These are phyloP conservation scores for Ornithorhynchus anatinus DNA, from an alignment of 2,113 vertebrate genomes.

Conservation along the genomic window DNA sequence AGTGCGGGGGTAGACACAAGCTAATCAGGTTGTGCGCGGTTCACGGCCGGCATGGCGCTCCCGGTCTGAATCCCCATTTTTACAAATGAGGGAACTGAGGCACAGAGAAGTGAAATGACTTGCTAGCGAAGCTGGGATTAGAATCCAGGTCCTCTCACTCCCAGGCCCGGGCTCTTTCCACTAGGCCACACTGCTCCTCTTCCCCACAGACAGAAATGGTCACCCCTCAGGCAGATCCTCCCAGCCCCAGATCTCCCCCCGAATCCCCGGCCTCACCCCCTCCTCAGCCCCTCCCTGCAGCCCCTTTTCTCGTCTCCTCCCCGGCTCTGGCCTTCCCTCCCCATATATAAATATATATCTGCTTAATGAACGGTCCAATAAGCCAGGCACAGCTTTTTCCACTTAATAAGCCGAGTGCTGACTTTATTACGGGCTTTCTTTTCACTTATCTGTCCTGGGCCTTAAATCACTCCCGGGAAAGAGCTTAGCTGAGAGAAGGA, in stretches of 20 bases:
- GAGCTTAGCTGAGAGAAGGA: constrained; percentile 74
- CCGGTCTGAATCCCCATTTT: no score
- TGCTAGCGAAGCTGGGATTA: no score
- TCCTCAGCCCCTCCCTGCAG: neutral
- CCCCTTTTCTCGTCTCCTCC: neutral
- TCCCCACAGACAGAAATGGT: no score
- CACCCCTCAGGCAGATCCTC: neutral
- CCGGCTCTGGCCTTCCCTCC: constrained; percentile 46
- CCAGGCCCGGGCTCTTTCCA: no score
- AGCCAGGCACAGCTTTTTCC: constrained; percentile 78
- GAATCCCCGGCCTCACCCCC: neutral
- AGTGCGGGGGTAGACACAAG: no score
- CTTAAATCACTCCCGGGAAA: constrained; percentile 78
- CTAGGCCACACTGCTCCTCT: no score
- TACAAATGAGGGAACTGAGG: no score
- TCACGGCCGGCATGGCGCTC: no score
- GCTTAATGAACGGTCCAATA: constrained; percentile 81
- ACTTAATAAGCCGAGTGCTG: constrained; percentile 84
- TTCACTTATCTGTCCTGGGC: constrained; percentile 65
- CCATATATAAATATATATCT: constrained; percentile 78
- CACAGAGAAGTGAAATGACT: no score
- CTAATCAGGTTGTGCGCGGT: no score
- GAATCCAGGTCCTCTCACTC: no score
- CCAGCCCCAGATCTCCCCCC: neutral
- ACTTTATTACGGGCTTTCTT: constrained; percentile 74